Evolutionary conservation across 2,797 vertebrate genomes (phyloP).

Genomic region (Pyrocephalus nanus): DNA sequence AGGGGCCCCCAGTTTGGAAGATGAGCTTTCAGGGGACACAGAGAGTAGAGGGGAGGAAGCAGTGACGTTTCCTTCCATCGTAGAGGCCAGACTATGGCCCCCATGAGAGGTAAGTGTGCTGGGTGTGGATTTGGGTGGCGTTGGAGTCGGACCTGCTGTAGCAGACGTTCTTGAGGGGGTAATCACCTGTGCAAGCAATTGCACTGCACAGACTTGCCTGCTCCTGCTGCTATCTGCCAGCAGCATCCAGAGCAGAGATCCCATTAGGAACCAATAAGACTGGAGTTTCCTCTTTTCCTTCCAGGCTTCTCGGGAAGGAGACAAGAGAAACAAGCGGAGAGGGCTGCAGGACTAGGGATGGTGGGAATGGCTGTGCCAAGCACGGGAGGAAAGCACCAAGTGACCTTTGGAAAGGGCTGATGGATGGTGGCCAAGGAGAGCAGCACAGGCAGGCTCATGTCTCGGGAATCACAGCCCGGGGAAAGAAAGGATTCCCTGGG

Average conservation of each 20-base stretch:
- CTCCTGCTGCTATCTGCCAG: neutral
- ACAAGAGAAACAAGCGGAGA: neutral
- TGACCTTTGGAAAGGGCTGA: neutral
- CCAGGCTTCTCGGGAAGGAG: neutral
- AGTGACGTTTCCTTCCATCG: neutral
- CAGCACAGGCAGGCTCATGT: fast-evolving
- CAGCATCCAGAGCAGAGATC: neutral
- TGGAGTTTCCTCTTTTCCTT: conserved; percentile 40
- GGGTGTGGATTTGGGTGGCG: neutral
- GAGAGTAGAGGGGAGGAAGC: neutral
- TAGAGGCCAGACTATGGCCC: neutral
- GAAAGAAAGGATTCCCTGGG: neutral
- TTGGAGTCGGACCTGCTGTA: neutral
- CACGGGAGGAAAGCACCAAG: neutral
- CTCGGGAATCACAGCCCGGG: neutral
- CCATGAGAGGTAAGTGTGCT: neutral
- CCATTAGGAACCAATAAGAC: neutral
- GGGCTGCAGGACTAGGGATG: neutral
- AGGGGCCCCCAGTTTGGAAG: fast-evolving
- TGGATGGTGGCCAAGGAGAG: neutral
- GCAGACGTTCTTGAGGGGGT: neutral
- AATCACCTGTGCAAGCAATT: neutral
- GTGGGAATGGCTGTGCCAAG: neutral
- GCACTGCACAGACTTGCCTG: neutral
- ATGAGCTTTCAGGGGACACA: neutral